Evolutionary conservation across 2,797 vertebrate species (phyloP).

Genomic region (Arnoldichthys spilopterus): DNA sequence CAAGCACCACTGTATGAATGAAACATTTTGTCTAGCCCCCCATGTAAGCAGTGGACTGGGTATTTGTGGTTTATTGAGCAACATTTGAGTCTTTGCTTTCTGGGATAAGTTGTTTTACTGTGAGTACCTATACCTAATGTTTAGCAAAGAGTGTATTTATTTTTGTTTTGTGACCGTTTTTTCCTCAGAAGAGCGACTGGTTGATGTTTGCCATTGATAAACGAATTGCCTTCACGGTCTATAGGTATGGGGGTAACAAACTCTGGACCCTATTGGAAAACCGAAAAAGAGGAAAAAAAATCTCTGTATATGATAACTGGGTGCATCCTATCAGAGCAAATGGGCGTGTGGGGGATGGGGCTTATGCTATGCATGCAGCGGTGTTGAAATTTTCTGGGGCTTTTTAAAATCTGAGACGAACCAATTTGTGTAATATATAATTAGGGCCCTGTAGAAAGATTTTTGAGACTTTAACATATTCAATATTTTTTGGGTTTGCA

Average conservation of each 20-base stretch:
- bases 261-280: background rate
- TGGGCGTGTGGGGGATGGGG: background rate
- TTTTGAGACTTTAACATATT: too few species aligned
- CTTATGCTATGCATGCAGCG: background rate
- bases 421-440: background rate
- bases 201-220: background rate
- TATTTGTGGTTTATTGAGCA: conserved; percentile 9
- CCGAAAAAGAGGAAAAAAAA: too few species aligned
- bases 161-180: background rate
- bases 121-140: background rate
- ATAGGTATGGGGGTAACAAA: background rate
- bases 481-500: too few species aligned
- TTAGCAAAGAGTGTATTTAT: background rate
- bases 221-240: conserved; percentile 1
- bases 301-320: background rate
- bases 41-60: background rate
- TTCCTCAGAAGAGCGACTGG: background rate
- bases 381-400: background rate
- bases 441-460: background rate
- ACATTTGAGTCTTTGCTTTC: background rate
- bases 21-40: background rate
- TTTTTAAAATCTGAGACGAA: background rate
- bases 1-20: too few species aligned
- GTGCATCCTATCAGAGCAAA: background rate
- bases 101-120: background rate